Conservation (phyloP, 2,888 invertebrate genomes). For the Neocrepidodera transversa region DNA sequence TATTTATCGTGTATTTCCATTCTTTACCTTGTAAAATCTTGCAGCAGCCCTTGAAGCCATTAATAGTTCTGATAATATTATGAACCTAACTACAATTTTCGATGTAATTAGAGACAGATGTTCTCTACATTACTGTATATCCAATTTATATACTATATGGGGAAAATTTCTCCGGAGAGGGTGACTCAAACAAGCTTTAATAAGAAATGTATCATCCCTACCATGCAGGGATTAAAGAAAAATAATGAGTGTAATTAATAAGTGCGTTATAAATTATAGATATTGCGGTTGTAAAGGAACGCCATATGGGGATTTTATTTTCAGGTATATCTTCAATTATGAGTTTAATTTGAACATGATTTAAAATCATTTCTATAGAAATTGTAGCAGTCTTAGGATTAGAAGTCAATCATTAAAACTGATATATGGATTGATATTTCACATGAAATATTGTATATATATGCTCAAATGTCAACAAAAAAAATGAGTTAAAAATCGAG, state of each 20-base stretch:
- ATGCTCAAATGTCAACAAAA: no score
- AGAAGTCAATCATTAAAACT: no score
- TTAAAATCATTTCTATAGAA: no score
- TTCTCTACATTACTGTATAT: constrained; percentile 18
- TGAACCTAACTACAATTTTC: constrained; percentile 21
- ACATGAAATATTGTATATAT: no score
- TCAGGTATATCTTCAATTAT: no score
- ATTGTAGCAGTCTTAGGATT: no score
- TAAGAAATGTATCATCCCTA: constrained; percentile 5
- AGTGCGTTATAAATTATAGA: background rate
- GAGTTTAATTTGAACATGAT: no score
- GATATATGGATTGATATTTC: no score
- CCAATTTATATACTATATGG: constrained; percentile 15
- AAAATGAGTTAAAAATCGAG: no score
- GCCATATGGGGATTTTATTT: no score
- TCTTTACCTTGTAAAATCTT: background rate
- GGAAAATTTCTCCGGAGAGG: constrained; percentile 8
- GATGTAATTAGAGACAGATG: constrained; percentile 25
- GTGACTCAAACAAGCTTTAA: constrained; percentile 12
- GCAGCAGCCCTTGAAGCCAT: constrained; percentile 6
- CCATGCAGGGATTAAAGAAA: constrained; percentile 10
- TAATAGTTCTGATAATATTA: constrained; percentile 22
- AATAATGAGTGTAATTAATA: constrained; percentile 9
- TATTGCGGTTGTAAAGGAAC: background rate
- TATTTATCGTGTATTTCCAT: background rate